A percentile compares a stretch with the other conserved stretches of the same genome.
Conservation (phyloP, 2,113 vertebrate species). For the Felis catus region DNA sequence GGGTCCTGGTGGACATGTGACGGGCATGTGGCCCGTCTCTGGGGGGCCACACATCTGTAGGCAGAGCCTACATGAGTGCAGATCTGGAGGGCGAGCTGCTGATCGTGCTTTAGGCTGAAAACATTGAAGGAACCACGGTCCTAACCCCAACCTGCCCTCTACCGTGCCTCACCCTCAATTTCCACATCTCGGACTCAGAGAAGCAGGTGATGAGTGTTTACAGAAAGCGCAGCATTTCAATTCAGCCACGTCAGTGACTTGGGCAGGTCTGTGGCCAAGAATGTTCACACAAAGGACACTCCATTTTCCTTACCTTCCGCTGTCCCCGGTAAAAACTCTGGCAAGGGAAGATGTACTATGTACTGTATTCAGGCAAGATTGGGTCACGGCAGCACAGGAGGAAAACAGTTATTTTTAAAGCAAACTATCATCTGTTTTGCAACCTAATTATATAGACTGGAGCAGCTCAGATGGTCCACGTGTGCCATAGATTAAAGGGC, state of each 20-base stretch:
- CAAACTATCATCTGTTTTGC: conserved; percentile 56
- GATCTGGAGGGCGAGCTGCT: rapidly evolving
- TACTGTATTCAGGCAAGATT: background rate
- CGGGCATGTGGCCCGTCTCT: background rate
- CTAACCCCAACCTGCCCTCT: background rate
- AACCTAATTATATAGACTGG: conserved; percentile 63
- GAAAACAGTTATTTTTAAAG: conserved; percentile 65
- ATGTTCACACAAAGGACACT: background rate
- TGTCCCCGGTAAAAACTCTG: background rate
- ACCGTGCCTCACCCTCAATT: no score
- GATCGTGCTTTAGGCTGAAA: background rate
- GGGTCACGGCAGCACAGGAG: background rate
- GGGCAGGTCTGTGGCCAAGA: background rate
- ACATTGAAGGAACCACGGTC: background rate
- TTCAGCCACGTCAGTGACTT: background rate
- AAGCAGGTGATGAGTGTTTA: background rate
- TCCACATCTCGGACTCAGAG: background rate
- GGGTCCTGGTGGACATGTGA: rapidly evolving
- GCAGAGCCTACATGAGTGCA: rapidly evolving
- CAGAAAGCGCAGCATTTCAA: background rate
- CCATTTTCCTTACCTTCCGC: background rate
- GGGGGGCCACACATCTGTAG: background rate
- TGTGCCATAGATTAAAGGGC: conserved; percentile 55
- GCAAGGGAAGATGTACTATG: background rate
- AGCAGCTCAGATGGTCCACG: conserved; percentile 4